phyloP scores from a whole-genome alignment of 2,797 vertebrate genomes.

The Sphaeramia orbicularis region DNA sequence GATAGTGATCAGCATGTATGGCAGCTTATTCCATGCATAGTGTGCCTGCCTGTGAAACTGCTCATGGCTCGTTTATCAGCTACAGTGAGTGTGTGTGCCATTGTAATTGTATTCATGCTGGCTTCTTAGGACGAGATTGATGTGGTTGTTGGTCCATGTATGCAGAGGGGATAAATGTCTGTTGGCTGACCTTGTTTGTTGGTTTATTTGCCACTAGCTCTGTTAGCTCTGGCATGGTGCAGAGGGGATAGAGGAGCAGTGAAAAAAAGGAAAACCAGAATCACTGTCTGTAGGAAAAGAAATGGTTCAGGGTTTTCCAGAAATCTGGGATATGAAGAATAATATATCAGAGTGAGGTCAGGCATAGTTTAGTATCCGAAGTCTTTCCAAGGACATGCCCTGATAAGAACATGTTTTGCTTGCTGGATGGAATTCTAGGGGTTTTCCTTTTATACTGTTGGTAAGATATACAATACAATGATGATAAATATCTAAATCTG shows the following conservation, averaged over 20 bases:
- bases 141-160: constrained; percentile 43
- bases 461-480: background rate
- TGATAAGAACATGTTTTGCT: constrained; percentile 21
- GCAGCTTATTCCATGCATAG: constrained; percentile 43
- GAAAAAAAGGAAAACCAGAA: constrained; percentile 3
- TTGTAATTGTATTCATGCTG: constrained; percentile 53
- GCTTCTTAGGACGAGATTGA: constrained; percentile 64
- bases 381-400: constrained; percentile 44
- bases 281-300: constrained; percentile 25
- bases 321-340: background rate
- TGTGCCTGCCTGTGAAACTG: constrained; percentile 30
- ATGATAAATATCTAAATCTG: too few relatives aligned
- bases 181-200: constrained; percentile 71
- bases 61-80: constrained; percentile 57
- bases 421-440: background rate
- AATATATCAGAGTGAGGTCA: constrained; percentile 37
- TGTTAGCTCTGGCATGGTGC: constrained; percentile 9
- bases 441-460: background rate
- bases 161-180: constrained; percentile 62
- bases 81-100: constrained; percentile 32
- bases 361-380: constrained; percentile 30
- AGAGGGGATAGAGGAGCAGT: background rate
- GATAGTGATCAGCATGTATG: constrained; percentile 59
- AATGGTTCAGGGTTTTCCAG: constrained; percentile 8
- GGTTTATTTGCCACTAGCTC: constrained; percentile 53